Conservation (phyloP, 64 coral and sea anemone genomes). For the Dendrophyllia cribrosa region DNA sequence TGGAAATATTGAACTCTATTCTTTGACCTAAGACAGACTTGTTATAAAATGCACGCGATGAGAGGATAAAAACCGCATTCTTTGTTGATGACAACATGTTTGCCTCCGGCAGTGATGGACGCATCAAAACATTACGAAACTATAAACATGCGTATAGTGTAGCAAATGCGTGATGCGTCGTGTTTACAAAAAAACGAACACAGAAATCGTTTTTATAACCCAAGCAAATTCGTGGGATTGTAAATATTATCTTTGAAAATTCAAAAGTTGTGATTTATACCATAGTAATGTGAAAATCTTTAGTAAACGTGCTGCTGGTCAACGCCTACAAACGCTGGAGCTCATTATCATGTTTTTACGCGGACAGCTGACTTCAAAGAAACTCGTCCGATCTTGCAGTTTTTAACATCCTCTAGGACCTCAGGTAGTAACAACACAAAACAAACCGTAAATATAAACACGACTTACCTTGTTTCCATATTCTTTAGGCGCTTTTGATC, state of each 20-base stretch:
- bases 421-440: not conserved
- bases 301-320: not conserved
- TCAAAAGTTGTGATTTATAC: not conserved
- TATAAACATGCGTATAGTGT: not conserved
- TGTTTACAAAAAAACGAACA: not conserved
- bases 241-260: not conserved
- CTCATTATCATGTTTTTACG: not conserved
- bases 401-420: not conserved
- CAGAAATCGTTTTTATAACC: not conserved
- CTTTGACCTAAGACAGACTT: no score
- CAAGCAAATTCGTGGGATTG: not conserved
- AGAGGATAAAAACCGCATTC: not conserved
- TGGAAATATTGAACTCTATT: no score
- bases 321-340: conserved; percentile 32
- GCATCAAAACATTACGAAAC: conserved; percentile 27
- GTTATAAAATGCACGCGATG: no score
- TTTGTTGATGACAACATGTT: conserved; percentile 6
- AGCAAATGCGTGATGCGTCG: not conserved
- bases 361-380: conserved; percentile 18
- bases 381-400: not conserved
- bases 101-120: not conserved
- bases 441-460: not conserved
- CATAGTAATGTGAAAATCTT: not conserved
- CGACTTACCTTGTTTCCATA: conserved; percentile 80
- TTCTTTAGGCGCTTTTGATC: conserved; percentile 92